A percentile compares a stretch with the other conserved stretches of the same genome.
Evolutionary conservation across 2,888 invertebrate genomes (phyloP).

Genomic region (Latrodectus hesperus): DNA sequence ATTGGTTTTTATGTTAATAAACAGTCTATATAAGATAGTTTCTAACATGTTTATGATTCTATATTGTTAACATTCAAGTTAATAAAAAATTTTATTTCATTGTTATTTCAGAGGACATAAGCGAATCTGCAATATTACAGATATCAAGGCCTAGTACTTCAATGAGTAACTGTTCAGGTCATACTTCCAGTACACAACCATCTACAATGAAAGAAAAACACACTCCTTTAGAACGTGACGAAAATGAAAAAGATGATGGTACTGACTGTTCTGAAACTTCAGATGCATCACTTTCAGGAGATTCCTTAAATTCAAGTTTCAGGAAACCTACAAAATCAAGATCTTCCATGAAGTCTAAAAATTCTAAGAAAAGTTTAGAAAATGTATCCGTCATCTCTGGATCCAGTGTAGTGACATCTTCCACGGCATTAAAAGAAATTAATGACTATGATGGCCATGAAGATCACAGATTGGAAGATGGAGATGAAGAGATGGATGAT

Average conservation of each 20-base stretch:
- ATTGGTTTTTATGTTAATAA: too few species aligned
- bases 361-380: conserved; percentile 28
- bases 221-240: background rate
- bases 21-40: too few species aligned
- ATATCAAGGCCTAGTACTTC: conserved; percentile 49
- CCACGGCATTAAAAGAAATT: conserved; percentile 56
- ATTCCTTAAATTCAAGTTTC: conserved; percentile 62
- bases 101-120: background rate
- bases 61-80: too few species aligned
- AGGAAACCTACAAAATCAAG: conserved; percentile 43
- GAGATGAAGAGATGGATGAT: conserved; percentile 53
- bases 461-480: conserved; percentile 25
- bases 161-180: conserved; percentile 43
- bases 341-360: conserved; percentile 28
- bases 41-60: too few species aligned
- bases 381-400: conserved; percentile 50
- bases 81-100: too few species aligned
- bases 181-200: conserved; percentile 51
- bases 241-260: conserved; percentile 21
- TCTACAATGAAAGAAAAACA: conserved; percentile 57
- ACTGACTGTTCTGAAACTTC: conserved; percentile 58
- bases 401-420: conserved; percentile 62
- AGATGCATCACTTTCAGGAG: conserved; percentile 57
- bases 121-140: background rate
- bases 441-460: conserved; percentile 50